A percentile compares a stretch with the other conserved stretches of the same genome.
Conservation (phyloP, 2,113 vertebrate genomes). For the Apodemus sylvaticus region DNA sequence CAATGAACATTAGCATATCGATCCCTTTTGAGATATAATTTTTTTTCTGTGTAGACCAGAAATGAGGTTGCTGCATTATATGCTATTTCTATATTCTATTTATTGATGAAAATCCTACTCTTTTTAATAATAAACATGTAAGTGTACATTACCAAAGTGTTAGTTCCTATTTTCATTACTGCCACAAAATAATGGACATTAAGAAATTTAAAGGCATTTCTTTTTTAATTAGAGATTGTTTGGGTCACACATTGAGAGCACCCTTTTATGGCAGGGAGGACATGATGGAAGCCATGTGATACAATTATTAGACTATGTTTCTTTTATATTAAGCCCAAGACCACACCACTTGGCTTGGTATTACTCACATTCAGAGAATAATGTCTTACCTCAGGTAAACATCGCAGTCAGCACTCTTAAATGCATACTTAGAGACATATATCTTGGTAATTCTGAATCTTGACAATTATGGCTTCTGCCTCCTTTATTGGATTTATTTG, state of each 20-base stretch:
- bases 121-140: not conserved
- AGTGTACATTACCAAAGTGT: not conserved
- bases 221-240: not conserved
- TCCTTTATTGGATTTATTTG: not conserved
- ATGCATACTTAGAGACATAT: not conserved
- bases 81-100: not conserved
- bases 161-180: not conserved
- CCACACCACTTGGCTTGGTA: not conserved
- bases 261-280: not conserved
- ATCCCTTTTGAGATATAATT: not conserved
- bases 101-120: not conserved
- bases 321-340: not conserved
- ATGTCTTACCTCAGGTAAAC: not conserved
- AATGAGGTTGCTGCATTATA: not conserved
- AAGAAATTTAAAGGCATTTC: not conserved
- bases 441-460: not conserved
- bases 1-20: not conserved
- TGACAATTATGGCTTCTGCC: not conserved
- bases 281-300: not conserved
- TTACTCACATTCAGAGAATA: not conserved
- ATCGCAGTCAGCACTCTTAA: not conserved
- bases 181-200: not conserved
- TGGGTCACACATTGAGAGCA: not conserved
- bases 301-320: not conserved
- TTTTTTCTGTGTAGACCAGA: not conserved